These are phyloP conservation scores for Macrosiphum euphorbiae DNA, from an alignment of 2,888 invertebrate genomes.

Conservation along the genomic window DNA sequence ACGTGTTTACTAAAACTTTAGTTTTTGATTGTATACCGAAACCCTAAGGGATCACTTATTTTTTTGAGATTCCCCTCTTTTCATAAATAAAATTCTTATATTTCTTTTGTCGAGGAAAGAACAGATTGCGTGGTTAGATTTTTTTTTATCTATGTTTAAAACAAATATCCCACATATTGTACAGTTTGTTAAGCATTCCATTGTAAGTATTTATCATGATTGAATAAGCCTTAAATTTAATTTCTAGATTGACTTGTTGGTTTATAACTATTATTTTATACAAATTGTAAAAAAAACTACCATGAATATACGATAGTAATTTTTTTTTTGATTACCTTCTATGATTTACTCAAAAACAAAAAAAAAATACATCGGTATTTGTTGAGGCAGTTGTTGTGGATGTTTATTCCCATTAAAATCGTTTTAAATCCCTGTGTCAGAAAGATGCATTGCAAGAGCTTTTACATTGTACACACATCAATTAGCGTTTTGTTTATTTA, in stretches of 20 bases:
- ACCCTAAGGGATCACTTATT: background rate
- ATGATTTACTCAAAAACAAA: too few relatives aligned
- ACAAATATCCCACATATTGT: background rate
- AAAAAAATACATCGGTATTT: background rate
- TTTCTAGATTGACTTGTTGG: background rate
- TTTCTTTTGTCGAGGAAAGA: background rate
- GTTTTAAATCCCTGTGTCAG: background rate
- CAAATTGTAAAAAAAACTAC: background rate
- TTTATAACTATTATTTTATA: background rate
- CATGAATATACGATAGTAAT: background rate
- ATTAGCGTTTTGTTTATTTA: constrained; percentile 18
- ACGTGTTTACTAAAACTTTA: background rate
- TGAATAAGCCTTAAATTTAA: background rate
- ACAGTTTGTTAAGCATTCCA: background rate
- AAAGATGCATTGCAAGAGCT: background rate
- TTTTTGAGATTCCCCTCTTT: background rate
- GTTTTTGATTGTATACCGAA: background rate
- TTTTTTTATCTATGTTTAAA: background rate
- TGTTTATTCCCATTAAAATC: background rate
- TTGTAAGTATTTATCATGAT: background rate
- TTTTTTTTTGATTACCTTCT: background rate
- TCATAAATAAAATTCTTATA: background rate
- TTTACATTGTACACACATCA: background rate
- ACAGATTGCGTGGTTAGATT: background rate
- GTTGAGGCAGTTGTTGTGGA: background rate